A percentile compares a stretch with the other conserved stretches of the same genome.
These are phyloP conservation scores for Phataginus tetradactyla DNA, from an alignment of 2,797 vertebrate species.

Conservation along the genomic window DNA sequence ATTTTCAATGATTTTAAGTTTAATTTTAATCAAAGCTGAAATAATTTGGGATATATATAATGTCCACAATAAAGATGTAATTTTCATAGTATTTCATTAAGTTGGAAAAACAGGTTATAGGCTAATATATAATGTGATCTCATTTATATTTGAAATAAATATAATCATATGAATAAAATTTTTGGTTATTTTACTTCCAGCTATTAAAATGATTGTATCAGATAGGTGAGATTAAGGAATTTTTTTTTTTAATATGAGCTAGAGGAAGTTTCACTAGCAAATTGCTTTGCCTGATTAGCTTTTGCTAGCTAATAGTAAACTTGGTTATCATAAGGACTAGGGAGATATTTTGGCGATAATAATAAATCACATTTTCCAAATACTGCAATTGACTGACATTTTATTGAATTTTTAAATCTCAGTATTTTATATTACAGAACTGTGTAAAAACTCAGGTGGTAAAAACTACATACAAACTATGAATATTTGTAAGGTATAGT, in stretches of 20 bases:
- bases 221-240: neutral
- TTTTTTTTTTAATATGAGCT: neutral
- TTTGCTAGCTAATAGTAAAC: neutral
- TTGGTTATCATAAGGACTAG: neutral
- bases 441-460: neutral
- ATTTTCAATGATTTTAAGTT: conserved; percentile 1
- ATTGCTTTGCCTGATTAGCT: neutral
- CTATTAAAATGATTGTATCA: neutral
- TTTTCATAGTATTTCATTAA: neutral
- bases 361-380: neutral
- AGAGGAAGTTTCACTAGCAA: neutral
- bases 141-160: conserved; percentile 26
- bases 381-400: neutral
- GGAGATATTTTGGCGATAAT: neutral
- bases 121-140: neutral
- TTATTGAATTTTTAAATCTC: neutral
- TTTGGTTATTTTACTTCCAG: neutral
- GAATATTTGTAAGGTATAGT: neutral
- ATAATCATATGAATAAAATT: neutral
- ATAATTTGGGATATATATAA: neutral
- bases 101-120: neutral
- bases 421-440: neutral
- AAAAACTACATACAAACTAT: neutral
- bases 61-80: neutral
- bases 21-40: conserved; percentile 47